A percentile compares a stretch with the other conserved stretches of the same genome.
Evolutionary conservation across 2,113 vertebrate genomes (phyloP).

Genomic region (Xiphias gladius): DNA sequence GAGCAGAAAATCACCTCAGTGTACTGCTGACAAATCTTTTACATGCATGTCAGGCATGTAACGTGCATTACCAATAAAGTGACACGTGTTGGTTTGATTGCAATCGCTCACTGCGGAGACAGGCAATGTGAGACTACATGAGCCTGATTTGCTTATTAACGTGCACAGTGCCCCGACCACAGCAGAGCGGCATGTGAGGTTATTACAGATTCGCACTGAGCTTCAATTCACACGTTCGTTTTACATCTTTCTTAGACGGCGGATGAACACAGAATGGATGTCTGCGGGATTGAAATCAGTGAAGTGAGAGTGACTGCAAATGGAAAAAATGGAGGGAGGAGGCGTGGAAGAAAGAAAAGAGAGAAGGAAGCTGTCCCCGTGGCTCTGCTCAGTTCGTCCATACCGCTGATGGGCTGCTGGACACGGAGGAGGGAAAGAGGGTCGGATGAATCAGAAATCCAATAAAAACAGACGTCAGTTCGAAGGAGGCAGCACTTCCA

Average conservation of each 20-base stretch:
- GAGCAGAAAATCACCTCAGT: not conserved
- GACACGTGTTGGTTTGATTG: not conserved
- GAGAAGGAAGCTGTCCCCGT: not conserved
- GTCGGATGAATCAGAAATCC: not conserved
- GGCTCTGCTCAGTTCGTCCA: not conserved
- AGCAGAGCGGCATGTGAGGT: not conserved
- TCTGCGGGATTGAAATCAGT: constrained; percentile 3
- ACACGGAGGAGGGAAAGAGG: not conserved
- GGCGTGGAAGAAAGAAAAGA: not conserved
- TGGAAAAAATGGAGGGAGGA: constrained; percentile 10
- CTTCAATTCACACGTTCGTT: not conserved
- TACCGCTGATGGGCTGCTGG: not conserved
- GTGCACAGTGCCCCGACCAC: rapidly evolving
- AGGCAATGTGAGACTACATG: constrained; percentile 30
- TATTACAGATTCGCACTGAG: not conserved
- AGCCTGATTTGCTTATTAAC: not conserved
- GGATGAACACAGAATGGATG: not conserved
- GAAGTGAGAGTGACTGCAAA: constrained; percentile 10
- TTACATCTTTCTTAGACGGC: not conserved
- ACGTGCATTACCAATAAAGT: not conserved
- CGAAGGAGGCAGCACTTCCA: constrained; percentile 12
- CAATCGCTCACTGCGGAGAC: not conserved
- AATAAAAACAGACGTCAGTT: not conserved
- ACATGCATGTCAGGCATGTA: not conserved
- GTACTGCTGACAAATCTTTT: constrained; percentile 8